Conservation (phyloP, 1,140 invertebrate species). For the Papilio polytes region DNA sequence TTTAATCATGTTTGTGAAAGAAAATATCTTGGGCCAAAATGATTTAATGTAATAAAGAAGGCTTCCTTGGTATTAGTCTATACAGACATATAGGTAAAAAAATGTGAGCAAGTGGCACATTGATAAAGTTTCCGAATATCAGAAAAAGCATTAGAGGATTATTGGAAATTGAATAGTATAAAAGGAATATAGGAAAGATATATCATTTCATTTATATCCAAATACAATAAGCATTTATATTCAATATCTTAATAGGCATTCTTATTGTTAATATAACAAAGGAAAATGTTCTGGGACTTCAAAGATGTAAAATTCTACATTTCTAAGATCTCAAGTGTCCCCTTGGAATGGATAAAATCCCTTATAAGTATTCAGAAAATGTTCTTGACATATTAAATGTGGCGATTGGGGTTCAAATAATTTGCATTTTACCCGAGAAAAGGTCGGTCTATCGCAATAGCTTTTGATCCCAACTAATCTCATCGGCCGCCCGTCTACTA, state of each 20-base stretch:
- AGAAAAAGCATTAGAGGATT: neutral
- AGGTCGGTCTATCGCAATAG: slow-evolving; percentile 51
- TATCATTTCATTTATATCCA: slow-evolving; percentile 21
- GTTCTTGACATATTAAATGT: slow-evolving; percentile 33
- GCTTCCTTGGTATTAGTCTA: neutral
- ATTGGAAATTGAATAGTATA: slow-evolving; percentile 1
- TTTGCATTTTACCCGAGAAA: slow-evolving; percentile 65
- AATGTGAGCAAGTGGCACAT: neutral
- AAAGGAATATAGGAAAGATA: neutral
- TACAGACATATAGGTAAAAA: neutral
- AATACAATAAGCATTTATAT: neutral
- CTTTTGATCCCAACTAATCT: slow-evolving; percentile 57
- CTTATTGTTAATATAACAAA: slow-evolving; percentile 8
- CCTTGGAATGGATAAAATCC: slow-evolving; percentile 4
- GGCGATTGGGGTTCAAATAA: slow-evolving; percentile 47
- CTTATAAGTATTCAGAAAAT: slow-evolving; percentile 33
- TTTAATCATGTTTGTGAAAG: neutral
- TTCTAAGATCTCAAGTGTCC: slow-evolving; percentile 5
- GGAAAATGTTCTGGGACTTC: neutral
- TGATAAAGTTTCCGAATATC: neutral
- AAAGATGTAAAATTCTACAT: neutral
- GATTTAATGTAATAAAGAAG: neutral
- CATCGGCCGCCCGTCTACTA: slow-evolving; percentile 52
- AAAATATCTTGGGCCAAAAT: neutral
- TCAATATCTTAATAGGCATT: neutral